Evolutionary conservation across 2,797 vertebrate genomes (phyloP).

Genomic region (Leontocebus nigricollis): DNA sequence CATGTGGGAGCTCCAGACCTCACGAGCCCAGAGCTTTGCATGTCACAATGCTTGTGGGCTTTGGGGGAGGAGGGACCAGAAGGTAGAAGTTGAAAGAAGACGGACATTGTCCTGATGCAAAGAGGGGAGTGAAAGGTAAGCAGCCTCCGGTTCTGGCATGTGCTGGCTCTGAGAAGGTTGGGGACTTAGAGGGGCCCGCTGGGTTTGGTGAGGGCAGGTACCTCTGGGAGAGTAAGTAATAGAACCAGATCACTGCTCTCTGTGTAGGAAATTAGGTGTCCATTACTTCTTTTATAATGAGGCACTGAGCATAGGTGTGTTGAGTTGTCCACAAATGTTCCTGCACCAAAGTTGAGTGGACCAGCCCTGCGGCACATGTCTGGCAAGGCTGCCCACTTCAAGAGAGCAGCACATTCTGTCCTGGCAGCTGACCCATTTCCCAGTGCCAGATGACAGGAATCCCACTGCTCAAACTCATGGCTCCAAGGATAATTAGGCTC

Average conservation of each 20-base stretch:
- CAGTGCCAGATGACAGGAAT: conserved; percentile 50
- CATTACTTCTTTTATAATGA: neutral
- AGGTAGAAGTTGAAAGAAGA: neutral
- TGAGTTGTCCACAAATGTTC: neutral
- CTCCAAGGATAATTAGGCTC: conserved; percentile 66
- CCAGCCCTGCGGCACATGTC: neutral
- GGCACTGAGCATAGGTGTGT: neutral
- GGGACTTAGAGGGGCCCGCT: accelerated
- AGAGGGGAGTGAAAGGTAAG: neutral
- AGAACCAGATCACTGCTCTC: neutral
- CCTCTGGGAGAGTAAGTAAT: neutral
- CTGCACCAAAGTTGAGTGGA: neutral
- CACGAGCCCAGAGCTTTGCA: neutral
- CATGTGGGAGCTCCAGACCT: accelerated
- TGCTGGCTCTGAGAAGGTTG: neutral
- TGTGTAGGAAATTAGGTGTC: neutral
- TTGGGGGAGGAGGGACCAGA: neutral
- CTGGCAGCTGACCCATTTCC: conserved; percentile 67
- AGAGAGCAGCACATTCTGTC: conserved; percentile 35
- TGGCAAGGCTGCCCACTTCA: neutral
- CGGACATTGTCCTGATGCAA: neutral
- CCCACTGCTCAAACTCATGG: conserved; percentile 28
- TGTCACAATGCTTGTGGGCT: neutral
- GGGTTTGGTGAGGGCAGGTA: neutral
- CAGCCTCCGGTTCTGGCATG: accelerated